Percentiles rank a stretch among this genome's conserved stretches.
Conservation (phyloP, 2,888 invertebrate species). For the Pemphredon lugubris region DNA sequence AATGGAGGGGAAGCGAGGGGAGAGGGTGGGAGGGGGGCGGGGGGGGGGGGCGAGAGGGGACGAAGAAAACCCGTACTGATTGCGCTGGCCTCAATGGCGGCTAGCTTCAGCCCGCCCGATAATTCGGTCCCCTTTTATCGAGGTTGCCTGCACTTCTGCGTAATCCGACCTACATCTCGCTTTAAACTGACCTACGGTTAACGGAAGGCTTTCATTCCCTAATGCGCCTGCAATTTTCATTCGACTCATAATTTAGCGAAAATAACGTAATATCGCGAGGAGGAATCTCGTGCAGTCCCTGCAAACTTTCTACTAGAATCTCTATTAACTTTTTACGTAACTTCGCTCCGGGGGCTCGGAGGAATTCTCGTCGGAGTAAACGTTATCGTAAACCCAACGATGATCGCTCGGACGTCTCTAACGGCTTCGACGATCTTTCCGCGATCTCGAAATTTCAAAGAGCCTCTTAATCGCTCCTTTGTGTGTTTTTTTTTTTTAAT, state of each 20-base stretch:
- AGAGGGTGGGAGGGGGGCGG: constrained; percentile 20
- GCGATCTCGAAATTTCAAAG: neutral
- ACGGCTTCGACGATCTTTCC: constrained; percentile 10
- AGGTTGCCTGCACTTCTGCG: constrained; percentile 6
- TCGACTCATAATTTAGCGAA: constrained; percentile 26
- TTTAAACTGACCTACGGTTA: constrained; percentile 25
- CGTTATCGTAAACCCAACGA: constrained; percentile 42
- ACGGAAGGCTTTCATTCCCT: constrained; percentile 5
- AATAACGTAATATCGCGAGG: constrained; percentile 41
- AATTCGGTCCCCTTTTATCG: constrained; percentile 36
- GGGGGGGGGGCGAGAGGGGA: constrained; percentile 14
- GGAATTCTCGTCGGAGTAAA: constrained; percentile 15
- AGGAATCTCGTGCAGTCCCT: constrained; percentile 14
- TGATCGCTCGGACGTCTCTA: constrained; percentile 31
- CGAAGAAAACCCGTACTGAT: constrained; percentile 40
- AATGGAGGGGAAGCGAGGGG: constrained; percentile 19
- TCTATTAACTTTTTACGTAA: constrained; percentile 47
- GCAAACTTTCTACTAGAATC: constrained; percentile 26
- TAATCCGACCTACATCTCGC: constrained; percentile 34
- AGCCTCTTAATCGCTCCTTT: no score
- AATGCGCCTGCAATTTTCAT: constrained; percentile 21
- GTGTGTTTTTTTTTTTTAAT: no score
- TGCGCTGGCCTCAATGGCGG: constrained; percentile 42
- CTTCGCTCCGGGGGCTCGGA: neutral
- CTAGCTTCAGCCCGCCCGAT: constrained; percentile 21